Conservation (phyloP, 2,797 vertebrate genomes). For the Halcyon badia region DNA sequence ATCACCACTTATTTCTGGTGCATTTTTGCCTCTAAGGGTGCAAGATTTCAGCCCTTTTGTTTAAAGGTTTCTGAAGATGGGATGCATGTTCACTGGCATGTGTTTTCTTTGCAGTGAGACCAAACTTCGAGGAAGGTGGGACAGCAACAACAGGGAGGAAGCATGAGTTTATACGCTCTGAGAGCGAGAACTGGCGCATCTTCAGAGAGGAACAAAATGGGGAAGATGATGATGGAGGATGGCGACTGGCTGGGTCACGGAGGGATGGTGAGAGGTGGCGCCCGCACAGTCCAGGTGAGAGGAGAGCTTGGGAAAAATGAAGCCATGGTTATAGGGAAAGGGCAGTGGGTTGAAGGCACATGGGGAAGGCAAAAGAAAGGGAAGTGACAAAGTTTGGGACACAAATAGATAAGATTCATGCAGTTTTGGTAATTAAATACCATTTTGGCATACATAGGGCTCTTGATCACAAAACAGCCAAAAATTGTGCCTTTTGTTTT, state of each 20-base stretch:
- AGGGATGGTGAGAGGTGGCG: slow-evolving; percentile 93
- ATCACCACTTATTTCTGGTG: neutral
- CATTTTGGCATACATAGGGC: neutral
- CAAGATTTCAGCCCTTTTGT: neutral
- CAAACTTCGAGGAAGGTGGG: slow-evolving; percentile 92
- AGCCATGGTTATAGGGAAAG: neutral
- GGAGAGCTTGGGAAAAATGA: neutral
- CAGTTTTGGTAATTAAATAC: neutral
- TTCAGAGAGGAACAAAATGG: slow-evolving; percentile 94
- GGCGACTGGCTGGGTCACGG: slow-evolving; percentile 89
- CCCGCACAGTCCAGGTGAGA: slow-evolving; percentile 92
- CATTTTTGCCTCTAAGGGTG: neutral
- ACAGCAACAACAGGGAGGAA: slow-evolving; percentile 87
- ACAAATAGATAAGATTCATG: neutral
- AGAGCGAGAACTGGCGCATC: slow-evolving; percentile 96
- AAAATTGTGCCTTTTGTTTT: neutral
- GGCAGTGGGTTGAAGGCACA: neutral
- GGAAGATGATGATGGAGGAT: slow-evolving; percentile 92
- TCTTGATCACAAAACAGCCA: neutral
- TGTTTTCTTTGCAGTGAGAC: slow-evolving; percentile 85
- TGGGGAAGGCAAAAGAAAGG: neutral
- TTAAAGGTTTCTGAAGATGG: neutral
- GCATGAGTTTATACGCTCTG: slow-evolving; percentile 95
- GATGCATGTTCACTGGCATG: neutral
- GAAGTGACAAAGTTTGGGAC: neutral